Evolutionary conservation across 2,113 vertebrate genomes (phyloP), one percentile per base, ranked within the genome.

Genomic region (Lepisosteus osseus): DNA sequence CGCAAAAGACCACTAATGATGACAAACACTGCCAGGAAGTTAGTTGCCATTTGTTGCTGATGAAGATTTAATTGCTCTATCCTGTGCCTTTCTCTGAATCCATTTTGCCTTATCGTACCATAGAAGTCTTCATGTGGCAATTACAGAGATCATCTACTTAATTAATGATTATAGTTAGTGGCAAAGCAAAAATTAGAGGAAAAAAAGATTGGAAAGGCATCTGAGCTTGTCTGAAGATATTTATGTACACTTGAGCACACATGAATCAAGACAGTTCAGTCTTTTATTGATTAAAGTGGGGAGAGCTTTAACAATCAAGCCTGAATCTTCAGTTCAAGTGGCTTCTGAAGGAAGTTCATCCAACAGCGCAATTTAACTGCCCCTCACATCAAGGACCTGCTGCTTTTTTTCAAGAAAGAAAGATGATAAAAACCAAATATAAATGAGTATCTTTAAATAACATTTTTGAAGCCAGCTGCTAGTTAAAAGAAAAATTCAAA

Each of bases 201-300:
- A 64, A 67, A 68, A 12, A 15, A 7, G 13, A 45, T 54, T 29
- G 43, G 59, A 74, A 78, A 76, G 55, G 71, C 71, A 88, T 78
- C 75, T 72, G 73, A 75, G 77, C 74, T 84, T 89, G 82, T 84
- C 79, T 82, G 82, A 76, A 82, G 85, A 83, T 87, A 86, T 91
- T 89, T 86, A 84, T 87, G 75, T 84, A 84, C 84, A 86, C 76
- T 80, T 82, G 73, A 85, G 83, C 81, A 77, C 69, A 71, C 70
- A 79, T 84, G 78, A 89, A 88, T 89, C 82, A 84, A 78, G 86
- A 85, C 80, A 81, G 79, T 80, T 79, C 74, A 82, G 80, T 87
- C 83, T 86, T 86, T 73, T 81, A 85, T 90, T 92, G 86, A 92
- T 90, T 91, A 83, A 84, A 88, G 87, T 86, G 85, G 79, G 75